Conservation (phyloP, 2,113 vertebrate genomes). For the Mungos mungo region DNA sequence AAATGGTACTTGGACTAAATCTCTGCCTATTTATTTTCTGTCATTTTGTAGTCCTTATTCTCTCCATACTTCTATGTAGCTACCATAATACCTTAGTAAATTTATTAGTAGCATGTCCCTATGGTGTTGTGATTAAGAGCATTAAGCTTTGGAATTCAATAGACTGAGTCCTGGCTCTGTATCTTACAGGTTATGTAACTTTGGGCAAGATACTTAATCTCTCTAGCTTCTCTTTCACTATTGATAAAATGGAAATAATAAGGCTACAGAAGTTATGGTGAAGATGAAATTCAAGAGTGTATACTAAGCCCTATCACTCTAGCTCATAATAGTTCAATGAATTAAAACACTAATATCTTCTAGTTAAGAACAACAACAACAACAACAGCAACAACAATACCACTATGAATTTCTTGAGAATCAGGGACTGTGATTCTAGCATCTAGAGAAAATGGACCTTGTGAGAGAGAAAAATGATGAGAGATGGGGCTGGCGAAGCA, state of each 20-base stretch:
- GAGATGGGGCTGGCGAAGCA: background rate
- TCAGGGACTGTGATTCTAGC: background rate
- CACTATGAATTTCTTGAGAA: background rate
- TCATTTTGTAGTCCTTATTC: conserved; percentile 14
- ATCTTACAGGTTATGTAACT: conserved; percentile 34
- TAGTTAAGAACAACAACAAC: background rate
- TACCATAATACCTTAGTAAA: background rate
- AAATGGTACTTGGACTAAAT: background rate
- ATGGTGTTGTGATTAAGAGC: background rate
- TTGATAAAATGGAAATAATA: conserved; percentile 14
- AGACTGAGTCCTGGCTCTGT: background rate
- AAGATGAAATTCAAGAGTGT: background rate
- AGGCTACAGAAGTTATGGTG: background rate
- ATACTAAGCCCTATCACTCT: background rate
- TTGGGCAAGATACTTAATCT: conserved; percentile 10
- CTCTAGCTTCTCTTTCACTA: background rate
- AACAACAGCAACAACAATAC: background rate
- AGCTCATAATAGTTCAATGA: background rate
- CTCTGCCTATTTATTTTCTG: background rate
- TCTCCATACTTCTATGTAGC: background rate
- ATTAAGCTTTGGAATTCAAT: background rate
- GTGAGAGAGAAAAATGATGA: background rate
- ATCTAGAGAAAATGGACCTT: background rate
- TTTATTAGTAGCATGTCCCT: background rate
- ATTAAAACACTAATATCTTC: background rate